Conservation (phyloP, 2,888 invertebrate genomes). For the Azorinus chamasolen region DNA sequence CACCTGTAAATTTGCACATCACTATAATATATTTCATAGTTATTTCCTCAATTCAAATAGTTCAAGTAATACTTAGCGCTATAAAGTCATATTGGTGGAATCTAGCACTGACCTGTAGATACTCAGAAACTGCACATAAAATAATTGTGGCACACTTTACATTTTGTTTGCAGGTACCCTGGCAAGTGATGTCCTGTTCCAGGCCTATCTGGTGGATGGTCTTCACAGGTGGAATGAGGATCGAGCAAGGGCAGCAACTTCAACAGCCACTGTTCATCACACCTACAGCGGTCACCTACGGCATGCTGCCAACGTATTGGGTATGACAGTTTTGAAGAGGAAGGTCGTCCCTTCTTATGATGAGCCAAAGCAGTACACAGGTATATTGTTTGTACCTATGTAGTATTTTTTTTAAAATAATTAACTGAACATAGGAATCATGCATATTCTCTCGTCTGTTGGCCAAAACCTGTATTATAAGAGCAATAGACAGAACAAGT, state of each 20-base stretch:
- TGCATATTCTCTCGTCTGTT: too few species aligned
- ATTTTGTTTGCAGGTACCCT: slow-evolving; percentile 44
- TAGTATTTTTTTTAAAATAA: slow-evolving; percentile 3
- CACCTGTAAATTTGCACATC: too few species aligned
- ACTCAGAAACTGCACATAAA: too few species aligned
- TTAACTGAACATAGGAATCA: too few species aligned
- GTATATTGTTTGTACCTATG: slow-evolving; percentile 6
- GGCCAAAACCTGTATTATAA: too few species aligned
- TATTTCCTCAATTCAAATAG: too few species aligned
- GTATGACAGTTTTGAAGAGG: slow-evolving; percentile 23
- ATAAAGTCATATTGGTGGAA: too few species aligned
- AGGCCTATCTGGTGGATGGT: slow-evolving; percentile 61
- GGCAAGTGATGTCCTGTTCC: slow-evolving; percentile 59
- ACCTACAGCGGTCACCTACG: slow-evolving; percentile 29
- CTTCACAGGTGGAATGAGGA: slow-evolving; percentile 57
- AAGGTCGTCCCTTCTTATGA: slow-evolving; percentile 18
- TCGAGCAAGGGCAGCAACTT: slow-evolving; percentile 22
- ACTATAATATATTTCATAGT: too few species aligned
- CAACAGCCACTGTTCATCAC: slow-evolving; percentile 10
- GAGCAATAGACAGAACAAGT: too few species aligned
- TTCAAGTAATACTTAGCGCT: too few species aligned
- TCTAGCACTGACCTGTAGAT: too few species aligned
- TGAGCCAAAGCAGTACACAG: slow-evolving; percentile 51
- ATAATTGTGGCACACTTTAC: not conserved
- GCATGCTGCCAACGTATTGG: slow-evolving; percentile 37